A percentile compares a stretch with the other conserved stretches of the same genome.
These are phyloP conservation scores for Acronicta psi DNA, from an alignment of 2,888 invertebrate species.

Conservation along the genomic window DNA sequence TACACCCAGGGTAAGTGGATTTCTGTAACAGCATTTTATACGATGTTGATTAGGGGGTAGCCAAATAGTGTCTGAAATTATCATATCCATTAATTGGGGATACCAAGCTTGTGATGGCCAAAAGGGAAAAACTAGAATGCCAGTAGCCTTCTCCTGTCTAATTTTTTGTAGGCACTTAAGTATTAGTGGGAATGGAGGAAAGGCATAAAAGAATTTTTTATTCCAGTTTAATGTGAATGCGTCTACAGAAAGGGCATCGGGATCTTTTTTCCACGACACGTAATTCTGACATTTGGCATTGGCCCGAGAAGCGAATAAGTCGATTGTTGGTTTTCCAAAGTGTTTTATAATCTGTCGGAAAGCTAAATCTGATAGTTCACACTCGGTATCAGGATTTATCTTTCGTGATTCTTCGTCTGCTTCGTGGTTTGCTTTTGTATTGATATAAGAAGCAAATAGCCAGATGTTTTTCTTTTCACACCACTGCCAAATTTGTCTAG, in stretches of 20 bases:
- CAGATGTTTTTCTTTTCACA: slow-evolving; percentile 15
- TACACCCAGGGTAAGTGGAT: slow-evolving; percentile 26
- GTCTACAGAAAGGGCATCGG: slow-evolving; percentile 7
- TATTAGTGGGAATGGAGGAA: slow-evolving; percentile 7
- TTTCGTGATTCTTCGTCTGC: no score
- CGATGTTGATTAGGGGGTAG: slow-evolving; percentile 10
- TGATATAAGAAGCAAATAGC: slow-evolving; percentile 27
- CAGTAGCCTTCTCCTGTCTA: slow-evolving; percentile 20
- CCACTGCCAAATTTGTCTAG: slow-evolving; percentile 26
- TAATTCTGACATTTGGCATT: slow-evolving; percentile 12
- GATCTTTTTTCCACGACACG: slow-evolving; percentile 13
- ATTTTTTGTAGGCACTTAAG: slow-evolving; percentile 2
- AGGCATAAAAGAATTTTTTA: slow-evolving; percentile 5
- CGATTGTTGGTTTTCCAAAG: slow-evolving; percentile 6
- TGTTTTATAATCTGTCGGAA: slow-evolving; percentile 9
- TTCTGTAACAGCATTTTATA: no score
- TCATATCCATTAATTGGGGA: slow-evolving; percentile 18
- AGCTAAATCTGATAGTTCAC: slow-evolving; percentile 23
- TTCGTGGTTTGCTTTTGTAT: no score
- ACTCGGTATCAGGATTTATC: slow-evolving; percentile 33
- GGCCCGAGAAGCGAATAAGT: slow-evolving; percentile 10
- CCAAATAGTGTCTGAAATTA: neutral
- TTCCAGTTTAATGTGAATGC: slow-evolving; percentile 16
- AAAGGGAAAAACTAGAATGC: slow-evolving; percentile 33
- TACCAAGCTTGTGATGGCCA: slow-evolving; percentile 42